These are phyloP conservation scores for Phalacrocorax carbo DNA, from an alignment of 2,113 vertebrate species.

Conservation along the genomic window DNA sequence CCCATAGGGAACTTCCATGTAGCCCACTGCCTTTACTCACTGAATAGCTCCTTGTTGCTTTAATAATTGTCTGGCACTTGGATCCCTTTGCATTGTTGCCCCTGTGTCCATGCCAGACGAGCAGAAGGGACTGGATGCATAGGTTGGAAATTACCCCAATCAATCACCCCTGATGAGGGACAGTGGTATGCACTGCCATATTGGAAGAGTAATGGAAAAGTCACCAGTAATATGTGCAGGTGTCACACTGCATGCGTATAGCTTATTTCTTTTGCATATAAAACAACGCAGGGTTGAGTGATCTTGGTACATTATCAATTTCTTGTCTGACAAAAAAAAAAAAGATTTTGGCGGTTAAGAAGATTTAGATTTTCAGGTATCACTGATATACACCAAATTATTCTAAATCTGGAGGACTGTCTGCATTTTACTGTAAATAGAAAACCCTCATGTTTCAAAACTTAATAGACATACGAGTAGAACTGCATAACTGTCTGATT, in stretches of 20 bases:
- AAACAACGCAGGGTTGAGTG: background rate
- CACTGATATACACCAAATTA: background rate
- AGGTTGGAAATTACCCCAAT: background rate
- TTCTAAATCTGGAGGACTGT: background rate
- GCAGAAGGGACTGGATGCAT: background rate
- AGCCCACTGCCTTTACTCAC: background rate
- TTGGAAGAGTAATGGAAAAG: background rate
- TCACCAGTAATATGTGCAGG: fast-evolving
- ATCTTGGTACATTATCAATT: background rate
- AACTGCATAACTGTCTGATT: background rate
- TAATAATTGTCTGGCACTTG: background rate
- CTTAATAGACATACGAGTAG: background rate
- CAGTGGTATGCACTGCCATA: background rate
- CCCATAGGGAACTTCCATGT: background rate
- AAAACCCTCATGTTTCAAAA: background rate
- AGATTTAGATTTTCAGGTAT: background rate
- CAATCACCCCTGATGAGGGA: background rate
- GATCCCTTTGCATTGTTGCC: background rate
- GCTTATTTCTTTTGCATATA: background rate
- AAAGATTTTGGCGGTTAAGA: background rate
- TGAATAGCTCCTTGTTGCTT: slow-evolving; percentile 7
- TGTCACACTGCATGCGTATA: background rate
- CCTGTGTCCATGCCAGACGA: background rate
- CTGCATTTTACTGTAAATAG: background rate
- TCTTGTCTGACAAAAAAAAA: background rate